A percentile compares a stretch with the other conserved stretches of the same genome.
These are phyloP conservation scores for Diabrotica virgifera DNA, from an alignment of 1,140 invertebrate species.

Conservation along the genomic window DNA sequence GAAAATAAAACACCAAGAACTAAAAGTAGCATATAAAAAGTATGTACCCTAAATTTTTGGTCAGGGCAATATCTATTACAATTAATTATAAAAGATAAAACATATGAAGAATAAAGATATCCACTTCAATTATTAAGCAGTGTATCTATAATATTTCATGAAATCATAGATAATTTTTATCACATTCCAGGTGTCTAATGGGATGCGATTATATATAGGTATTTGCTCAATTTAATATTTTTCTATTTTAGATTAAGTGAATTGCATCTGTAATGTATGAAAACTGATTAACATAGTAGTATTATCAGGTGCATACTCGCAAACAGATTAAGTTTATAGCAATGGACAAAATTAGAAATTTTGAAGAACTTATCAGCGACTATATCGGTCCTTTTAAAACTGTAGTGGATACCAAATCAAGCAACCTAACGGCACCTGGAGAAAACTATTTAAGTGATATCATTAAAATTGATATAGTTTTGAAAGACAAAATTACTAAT, in stretches of 20 bases:
- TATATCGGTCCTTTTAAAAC: neutral
- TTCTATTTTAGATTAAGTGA: neutral
- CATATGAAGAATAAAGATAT: too few relatives aligned
- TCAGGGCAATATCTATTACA: too few relatives aligned
- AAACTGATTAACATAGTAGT: neutral
- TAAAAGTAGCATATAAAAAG: too few relatives aligned
- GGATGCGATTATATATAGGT: too few relatives aligned
- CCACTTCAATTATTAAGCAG: too few relatives aligned
- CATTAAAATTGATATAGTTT: conserved; percentile 11
- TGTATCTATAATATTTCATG: too few relatives aligned
- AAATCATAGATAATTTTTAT: too few relatives aligned
- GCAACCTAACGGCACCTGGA: conserved; percentile 11
- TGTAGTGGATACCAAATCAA: conserved; percentile 7
- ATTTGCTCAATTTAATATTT: too few relatives aligned
- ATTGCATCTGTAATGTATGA: neutral
- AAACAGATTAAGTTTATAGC: neutral
- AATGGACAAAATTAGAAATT: neutral
- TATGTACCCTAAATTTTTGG: too few relatives aligned
- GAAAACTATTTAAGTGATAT: conserved; percentile 21
- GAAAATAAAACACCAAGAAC: too few relatives aligned
- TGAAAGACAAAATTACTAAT: neutral
- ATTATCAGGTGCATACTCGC: neutral
- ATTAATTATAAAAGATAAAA: too few relatives aligned
- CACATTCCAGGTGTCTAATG: too few relatives aligned
- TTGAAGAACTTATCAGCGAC: neutral